phyloP scores from a whole-genome alignment of 1,140 invertebrate species.

The Bombus waltoni region DNA sequence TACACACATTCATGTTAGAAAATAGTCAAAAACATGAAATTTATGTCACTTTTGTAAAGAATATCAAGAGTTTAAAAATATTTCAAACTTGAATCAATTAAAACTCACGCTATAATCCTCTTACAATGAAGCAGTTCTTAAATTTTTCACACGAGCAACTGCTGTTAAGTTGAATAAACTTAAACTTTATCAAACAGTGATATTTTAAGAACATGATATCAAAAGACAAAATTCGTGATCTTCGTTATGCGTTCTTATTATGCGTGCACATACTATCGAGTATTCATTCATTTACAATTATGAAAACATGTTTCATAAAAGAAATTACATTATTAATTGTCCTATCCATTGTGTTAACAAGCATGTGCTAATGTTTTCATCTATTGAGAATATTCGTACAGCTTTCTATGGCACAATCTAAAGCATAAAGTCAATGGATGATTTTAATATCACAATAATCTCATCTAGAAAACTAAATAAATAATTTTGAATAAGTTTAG shows the following conservation, averaged over 20 bases:
- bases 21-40: conserved; percentile 50
- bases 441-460: conserved; percentile 55
- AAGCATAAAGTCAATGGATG: conserved; percentile 21
- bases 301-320: conserved; percentile 19
- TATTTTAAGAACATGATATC: conserved; percentile 27
- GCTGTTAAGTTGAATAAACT: conserved; percentile 39
- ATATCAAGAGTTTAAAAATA: conserved; percentile 12
- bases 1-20: conserved; percentile 38
- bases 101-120: not conserved
- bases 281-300: conserved; percentile 9
- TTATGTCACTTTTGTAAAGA: conserved; percentile 34
- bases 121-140: conserved; percentile 13
- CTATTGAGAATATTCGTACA: conserved; percentile 24
- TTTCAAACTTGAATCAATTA: not conserved
- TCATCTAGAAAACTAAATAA: conserved; percentile 20
- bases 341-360: conserved; percentile 14
- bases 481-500: conserved; percentile 14
- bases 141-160: conserved; percentile 54
- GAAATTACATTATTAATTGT: not conserved
- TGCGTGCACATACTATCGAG: conserved; percentile 9
- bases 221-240: conserved; percentile 16
- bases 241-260: conserved; percentile 29
- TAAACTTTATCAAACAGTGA: conserved; percentile 37
- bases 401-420: conserved; percentile 33
- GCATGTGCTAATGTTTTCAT: conserved; percentile 14